Base-by-base conservation (phyloP, 2,113 vertebrate genomes). In the Corythornis cristatus region DNA sequence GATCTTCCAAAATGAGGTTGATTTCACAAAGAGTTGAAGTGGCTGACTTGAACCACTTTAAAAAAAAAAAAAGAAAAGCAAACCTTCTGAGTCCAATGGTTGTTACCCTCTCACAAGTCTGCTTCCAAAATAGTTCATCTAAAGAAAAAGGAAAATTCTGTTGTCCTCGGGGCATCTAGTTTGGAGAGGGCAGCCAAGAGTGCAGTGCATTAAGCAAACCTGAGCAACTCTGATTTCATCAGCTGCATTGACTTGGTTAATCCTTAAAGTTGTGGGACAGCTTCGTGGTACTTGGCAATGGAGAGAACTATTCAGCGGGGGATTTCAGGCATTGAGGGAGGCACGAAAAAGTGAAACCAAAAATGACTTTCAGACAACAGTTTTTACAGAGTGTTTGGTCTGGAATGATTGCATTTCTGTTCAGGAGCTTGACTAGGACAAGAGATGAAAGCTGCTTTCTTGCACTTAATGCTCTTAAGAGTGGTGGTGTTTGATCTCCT, bases 401-500 rank as follows among this genome's bases (percentile, higher is more conserved):
- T 67, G 54, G 40, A 82, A 58, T 85, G 87, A 66, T 58, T 83
- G 75, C 8, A 29, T 46, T 96, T 85, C 3, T 68, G 25, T 64
- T 95, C 11, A 26, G 83, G 64, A 84, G 60, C 60, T 86, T 93
- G 82, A 89, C 67, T 74, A 83, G 79, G 56, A 83, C 83, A 94
- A 64, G 28, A 31, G 33, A 91, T 91, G 60, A 88, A 93, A 90
- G 92, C 83, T 79, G 58, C 70, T 95, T 93, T 88, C 83, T 96
- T 96, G 92, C 72, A 64, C 85, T 93, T 95, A 93, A 91, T 86
- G 93, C 90, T 96, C 31, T 96, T 95, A 93, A 83, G 76, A 70
- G 85, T 67, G n/a, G 51, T 93, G 45, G 74, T 86, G 74, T 93
- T 95, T 95, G 93, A 95, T 96, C 88, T 84, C 43, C 88, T 83